Evolutionary conservation across 35 echinoderm and acorn worm species (phyloP).

Genomic region (Acanthaster planci): DNA sequence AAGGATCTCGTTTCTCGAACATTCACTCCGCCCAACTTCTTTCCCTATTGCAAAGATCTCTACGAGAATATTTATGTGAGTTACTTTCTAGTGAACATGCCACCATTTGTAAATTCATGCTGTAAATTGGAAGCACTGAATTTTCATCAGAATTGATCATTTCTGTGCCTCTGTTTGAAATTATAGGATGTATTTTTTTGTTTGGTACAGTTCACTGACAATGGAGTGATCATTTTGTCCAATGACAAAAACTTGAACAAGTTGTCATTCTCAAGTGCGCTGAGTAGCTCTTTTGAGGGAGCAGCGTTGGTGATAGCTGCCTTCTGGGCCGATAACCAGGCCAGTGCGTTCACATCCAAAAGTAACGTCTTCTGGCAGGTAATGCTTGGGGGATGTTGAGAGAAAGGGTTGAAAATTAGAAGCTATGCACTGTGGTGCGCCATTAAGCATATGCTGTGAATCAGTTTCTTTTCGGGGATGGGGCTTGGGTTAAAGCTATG

Average conservation of each 20-base stretch:
- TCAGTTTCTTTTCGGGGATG: too few relatives aligned
- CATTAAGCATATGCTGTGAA: too few relatives aligned
- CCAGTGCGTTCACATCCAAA: neutral
- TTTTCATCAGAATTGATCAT: too few relatives aligned
- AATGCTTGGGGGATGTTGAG: neutral
- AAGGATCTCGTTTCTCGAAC: neutral
- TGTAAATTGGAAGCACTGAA: too few relatives aligned
- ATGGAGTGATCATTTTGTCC: neutral
- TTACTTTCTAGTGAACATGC: neutral
- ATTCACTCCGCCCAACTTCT: neutral
- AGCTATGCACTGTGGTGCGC: too few relatives aligned
- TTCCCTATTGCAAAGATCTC: neutral
- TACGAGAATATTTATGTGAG: neutral
- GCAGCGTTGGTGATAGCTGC: neutral
- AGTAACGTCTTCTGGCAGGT: slow-evolving; percentile 1
- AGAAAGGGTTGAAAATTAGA: too few relatives aligned
- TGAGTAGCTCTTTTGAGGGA: neutral
- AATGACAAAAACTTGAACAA: neutral
- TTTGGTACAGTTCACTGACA: neutral
- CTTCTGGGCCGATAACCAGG: neutral
- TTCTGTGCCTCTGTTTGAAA: too few relatives aligned
- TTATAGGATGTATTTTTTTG: too few relatives aligned
- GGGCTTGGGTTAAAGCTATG: too few relatives aligned
- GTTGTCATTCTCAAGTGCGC: neutral
- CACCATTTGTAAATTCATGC: too few relatives aligned